Evolutionary conservation across 2,888 invertebrate genomes (phyloP).

Genomic region (Bibio marci): DNA sequence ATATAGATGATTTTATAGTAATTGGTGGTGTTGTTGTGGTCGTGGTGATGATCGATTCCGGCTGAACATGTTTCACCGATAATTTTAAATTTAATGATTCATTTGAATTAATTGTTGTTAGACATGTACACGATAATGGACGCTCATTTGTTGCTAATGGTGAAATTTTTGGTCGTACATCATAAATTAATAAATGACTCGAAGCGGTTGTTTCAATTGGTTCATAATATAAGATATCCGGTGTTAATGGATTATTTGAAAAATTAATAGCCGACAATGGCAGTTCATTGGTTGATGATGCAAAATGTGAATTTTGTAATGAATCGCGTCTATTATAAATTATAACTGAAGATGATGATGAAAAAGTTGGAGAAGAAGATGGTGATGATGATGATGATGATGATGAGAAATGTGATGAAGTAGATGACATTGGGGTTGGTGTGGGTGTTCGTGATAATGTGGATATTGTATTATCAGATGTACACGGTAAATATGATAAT

Average conservation of each 20-base stretch:
- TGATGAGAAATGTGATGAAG: too few species aligned
- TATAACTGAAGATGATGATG: too few species aligned
- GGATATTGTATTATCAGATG: too few species aligned
- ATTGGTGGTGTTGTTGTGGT: too few species aligned
- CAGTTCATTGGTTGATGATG: conserved; percentile 50
- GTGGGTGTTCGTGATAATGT: too few species aligned
- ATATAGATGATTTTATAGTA: too few species aligned
- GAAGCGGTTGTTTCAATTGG: conserved; percentile 14
- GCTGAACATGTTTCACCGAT: background rate
- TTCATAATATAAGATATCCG: conserved; percentile 14
- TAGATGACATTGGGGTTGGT: too few species aligned
- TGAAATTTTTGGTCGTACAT: conserved; percentile 32
- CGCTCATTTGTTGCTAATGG: conserved; percentile 28
- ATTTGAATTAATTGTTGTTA: conserved; percentile 9
- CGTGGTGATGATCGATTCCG: too few species aligned
- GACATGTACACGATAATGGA: conserved; percentile 24
- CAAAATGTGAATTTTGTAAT: conserved; percentile 13
- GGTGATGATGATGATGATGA: too few species aligned
- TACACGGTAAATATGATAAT: too few species aligned
- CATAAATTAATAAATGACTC: conserved; percentile 9
- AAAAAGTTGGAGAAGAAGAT: too few species aligned
- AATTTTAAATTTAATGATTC: conserved; percentile 1
- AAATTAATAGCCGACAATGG: conserved; percentile 44
- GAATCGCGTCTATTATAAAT: too few species aligned
- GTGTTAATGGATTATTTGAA: conserved; percentile 22